Evolutionary conservation across 2,888 invertebrate species (phyloP).

Genomic region (Tipula vernalis): DNA sequence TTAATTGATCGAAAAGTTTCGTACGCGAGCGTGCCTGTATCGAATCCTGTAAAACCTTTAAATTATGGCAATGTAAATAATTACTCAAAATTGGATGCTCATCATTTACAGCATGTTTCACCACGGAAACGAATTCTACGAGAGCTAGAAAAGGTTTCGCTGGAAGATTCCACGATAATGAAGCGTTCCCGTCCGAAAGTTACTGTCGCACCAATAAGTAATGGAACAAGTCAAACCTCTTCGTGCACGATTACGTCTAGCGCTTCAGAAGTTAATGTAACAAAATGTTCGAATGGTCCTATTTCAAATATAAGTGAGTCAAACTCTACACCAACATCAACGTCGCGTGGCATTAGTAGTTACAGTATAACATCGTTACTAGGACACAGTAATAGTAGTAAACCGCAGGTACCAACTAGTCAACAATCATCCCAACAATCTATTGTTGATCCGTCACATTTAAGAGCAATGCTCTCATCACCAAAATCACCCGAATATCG

Average conservation of each 20-base stretch:
- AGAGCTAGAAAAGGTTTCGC: conserved; percentile 64
- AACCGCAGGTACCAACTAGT: conserved; percentile 30
- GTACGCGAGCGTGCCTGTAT: background rate
- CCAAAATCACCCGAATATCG: conserved; percentile 32
- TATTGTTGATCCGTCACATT: conserved; percentile 25
- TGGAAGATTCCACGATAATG: conserved; percentile 48
- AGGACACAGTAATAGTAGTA: conserved; percentile 30
- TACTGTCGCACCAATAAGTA: conserved; percentile 23
- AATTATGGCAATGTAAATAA: conserved; percentile 6
- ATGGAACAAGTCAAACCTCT: conserved; percentile 21
- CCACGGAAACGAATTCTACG: conserved; percentile 72
- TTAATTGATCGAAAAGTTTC: conserved; percentile 28
- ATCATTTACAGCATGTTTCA: conserved; percentile 46
- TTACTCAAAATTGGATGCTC: conserved; percentile 14
- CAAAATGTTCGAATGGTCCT: conserved; percentile 17
- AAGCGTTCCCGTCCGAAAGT: conserved; percentile 45
- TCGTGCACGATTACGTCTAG: background rate
- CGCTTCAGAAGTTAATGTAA: background rate
- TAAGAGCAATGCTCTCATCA: conserved; percentile 31
- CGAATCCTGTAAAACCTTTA: background rate
- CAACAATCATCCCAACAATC: conserved; percentile 32
- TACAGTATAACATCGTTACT: conserved; percentile 78
- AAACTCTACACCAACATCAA: conserved; percentile 8
- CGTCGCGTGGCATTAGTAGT: conserved; percentile 47
- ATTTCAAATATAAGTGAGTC: conserved; percentile 19